Evolutionary conservation across 2,888 invertebrate genomes (phyloP), one percentile per base, ranked within the genome.

Genomic region (Bedellia somnulentella): DNA sequence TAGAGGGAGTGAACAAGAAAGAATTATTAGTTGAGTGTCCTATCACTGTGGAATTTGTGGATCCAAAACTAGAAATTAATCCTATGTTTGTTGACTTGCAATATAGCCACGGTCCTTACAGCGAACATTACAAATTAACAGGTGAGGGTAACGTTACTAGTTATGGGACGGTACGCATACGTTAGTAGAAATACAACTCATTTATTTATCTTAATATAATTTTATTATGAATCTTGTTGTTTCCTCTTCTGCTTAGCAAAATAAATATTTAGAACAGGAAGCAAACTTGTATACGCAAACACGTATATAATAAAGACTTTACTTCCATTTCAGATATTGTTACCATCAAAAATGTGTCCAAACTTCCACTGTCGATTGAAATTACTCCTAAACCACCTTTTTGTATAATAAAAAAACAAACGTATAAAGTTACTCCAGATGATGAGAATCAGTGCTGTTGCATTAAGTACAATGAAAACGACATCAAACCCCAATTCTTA

Each of bases 1-100:
- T 79, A 2, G 79, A 79, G 27, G 77, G 78, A 3, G 60, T 70
- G 3, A 73, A 70, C 30, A 79, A 78, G 46, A 77, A 79, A 27
- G 75, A 78, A 40, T 42, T 79, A 24, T 52, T 83, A 22, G 49
- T 80, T 15, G 62, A 63, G 27, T 78, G 79, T 38, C 56, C 54
- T 35, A 52, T 83, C 28, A 51, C 49, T 21, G 81, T 79, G 0
- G 78, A 70, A 34, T 82, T 85, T 44, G 73, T 80, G 1, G 79
- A 81, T 39, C 83, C 84, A 1, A 63, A 64, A 43, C 59, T 84
- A 27, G 56, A 67, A 35, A 49, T 83, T 16, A 77, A 76, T 8
- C 67, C 79, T 24, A 43, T 47, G 4, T 44, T 64, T 27, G 40
- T 84, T 27, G 51, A 61, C 4, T 79, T 84, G 43, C 67, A 61